Evolutionary conservation across 2,888 invertebrate species (phyloP).

Genomic region (Drosophila setosimentum): DNA sequence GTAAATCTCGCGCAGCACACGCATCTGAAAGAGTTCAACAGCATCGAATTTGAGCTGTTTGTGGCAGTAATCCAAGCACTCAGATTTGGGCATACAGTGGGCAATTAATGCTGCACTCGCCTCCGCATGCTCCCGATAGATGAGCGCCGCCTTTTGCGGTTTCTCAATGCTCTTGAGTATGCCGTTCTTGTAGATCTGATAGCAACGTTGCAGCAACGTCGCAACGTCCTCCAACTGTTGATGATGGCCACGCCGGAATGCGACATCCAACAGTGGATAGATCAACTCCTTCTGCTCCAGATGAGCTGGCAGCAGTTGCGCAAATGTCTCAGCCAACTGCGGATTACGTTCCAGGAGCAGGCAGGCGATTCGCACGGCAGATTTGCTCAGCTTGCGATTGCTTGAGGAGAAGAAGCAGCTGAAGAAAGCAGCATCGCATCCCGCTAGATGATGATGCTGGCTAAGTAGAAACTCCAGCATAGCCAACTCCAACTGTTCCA

Average conservation of each 20-base stretch:
- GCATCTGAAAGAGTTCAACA: conserved; percentile 87
- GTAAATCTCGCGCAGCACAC: conserved; percentile 87
- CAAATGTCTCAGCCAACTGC: conserved; percentile 54
- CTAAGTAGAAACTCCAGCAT: conserved; percentile 87
- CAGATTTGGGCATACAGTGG: conserved; percentile 87
- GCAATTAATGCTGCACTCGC: conserved; percentile 88
- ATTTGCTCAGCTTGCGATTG: conserved; percentile 86
- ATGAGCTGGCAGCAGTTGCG: conserved; percentile 77
- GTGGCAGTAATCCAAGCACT: conserved; percentile 87
- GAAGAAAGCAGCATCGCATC: conserved; percentile 86
- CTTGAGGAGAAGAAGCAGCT: conserved; percentile 86
- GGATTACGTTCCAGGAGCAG: conserved; percentile 86
- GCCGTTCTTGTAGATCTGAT: conserved; percentile 87
- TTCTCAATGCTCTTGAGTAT: conserved; percentile 89
- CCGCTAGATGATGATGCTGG: conserved; percentile 87
- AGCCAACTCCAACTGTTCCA: conserved; percentile 87
- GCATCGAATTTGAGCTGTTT: conserved; percentile 89
- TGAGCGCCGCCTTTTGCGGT: conserved; percentile 89
- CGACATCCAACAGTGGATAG: conserved; percentile 87
- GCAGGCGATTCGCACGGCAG: conserved; percentile 87
- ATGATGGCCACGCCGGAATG: conserved; percentile 78
- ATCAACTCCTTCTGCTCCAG: conserved; percentile 88
- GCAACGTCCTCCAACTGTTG: conserved; percentile 82
- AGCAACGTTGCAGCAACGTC: conserved; percentile 86
- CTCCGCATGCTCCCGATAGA: conserved; percentile 87